Evolutionary conservation across 2,888 invertebrate genomes (phyloP), one percentile per base, ranked within the genome.

Genomic region (Polietes domitor): DNA sequence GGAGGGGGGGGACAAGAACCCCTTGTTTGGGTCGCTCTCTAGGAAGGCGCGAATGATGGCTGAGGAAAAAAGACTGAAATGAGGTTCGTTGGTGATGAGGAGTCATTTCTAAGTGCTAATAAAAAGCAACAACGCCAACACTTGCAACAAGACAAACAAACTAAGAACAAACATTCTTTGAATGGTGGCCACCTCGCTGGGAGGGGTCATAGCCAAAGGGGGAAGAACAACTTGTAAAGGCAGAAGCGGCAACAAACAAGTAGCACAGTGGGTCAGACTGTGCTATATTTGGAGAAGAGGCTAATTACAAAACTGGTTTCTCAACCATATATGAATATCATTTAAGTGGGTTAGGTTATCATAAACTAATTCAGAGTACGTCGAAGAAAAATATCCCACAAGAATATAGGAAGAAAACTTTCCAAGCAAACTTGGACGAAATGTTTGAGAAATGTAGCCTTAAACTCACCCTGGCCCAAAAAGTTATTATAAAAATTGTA

Each of bases 61-160:
- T 9, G 58, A 58, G 19, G n/a, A 37, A 28, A 21, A 3, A 41
- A 10, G 26, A 58, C 24, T 19, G 41, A 37, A 73, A 43, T 41
- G 26, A 70, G 41, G 61, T 74, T 74, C 4, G 47, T 50, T 76
- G 63, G 71, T 72, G 72, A 72, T 68, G 61, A 58, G 47, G 26
- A 82, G 71, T 78, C 74, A 74, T 74, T 75, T 58, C 37, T 74
- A 71, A 82, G 78, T 82, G 71, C 73, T 65, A 75, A 78, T 75
- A 75, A 82, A 82, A 79, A 78, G 77, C 71, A 77, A 78, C 77
- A 82, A 75, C 74, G 53, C 28, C 21, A 28, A 82, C 71, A 19
- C 61, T 73, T 58, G 21, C 53, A 74, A 47, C 24, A 78, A 58
- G 28, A 72, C 50, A 73, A 65, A 43, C 68, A 58, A 32, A 12